phyloP scores from a whole-genome alignment of 2,113 vertebrate genomes.

The Varanus salvator region DNA sequence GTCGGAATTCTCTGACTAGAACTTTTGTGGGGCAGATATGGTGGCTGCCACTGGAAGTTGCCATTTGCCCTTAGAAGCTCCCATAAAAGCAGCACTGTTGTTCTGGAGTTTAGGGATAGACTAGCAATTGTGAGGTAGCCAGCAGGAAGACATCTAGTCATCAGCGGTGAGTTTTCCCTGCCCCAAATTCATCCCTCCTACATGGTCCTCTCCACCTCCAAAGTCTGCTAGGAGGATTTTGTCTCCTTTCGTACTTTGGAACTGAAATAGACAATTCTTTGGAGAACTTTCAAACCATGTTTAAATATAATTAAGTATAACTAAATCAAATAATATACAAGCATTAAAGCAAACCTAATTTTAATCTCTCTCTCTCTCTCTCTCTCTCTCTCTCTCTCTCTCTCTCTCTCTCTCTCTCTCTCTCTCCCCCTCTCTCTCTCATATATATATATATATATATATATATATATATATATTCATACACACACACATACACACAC shows the following conservation, averaged over 20 bases:
- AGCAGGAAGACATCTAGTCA: not conserved
- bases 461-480: no score
- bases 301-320: not conserved
- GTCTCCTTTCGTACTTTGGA: not conserved
- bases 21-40: not conserved
- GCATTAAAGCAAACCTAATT: not conserved
- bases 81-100: not conserved
- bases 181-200: not conserved
- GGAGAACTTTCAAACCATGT: not conserved
- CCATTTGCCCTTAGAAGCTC: not conserved
- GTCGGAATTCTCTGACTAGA: no score
- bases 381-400: no score
- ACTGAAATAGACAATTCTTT: not conserved
- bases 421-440: no score
- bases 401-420: no score
- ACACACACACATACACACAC: no score
- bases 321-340: not conserved
- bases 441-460: no score
- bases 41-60: not conserved
- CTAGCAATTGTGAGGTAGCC: not conserved
- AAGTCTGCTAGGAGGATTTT: not conserved
- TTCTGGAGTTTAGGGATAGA: not conserved
- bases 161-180: not conserved
- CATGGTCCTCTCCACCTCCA: not conserved
- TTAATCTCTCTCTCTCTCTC: no score